Base-by-base conservation (phyloP, 2,888 invertebrate species). In the Epistrophella euchroma region DNA sequence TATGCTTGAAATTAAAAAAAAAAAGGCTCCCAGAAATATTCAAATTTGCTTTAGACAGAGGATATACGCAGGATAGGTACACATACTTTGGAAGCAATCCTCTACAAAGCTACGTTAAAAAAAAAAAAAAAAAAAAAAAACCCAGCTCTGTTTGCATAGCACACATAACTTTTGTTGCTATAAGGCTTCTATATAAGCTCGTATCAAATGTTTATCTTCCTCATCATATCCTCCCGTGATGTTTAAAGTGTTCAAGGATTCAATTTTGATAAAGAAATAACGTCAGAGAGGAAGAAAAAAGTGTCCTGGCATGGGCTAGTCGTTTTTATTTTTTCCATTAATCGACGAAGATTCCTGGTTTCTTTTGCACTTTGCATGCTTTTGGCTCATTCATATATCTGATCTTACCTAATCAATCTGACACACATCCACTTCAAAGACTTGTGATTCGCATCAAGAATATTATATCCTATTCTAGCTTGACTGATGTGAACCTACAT, bases 31-130 rank as follows among this genome's bases (percentile, higher is more conserved):
- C 50, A 71, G 52, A 60, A 77, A 81, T 81, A 85, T 85, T 85
- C 81, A 85, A 85, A 85, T 81, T 85, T 85, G 76, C 80, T 60
- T 66, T 72, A 50, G n/a, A n/a, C n/a, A n/a, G 13, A 68, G 77
- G 72, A 77, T 83, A 73, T 50, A 77, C 64, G 56, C 50, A 64
- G 47, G 37, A 47, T n/a, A 43, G 2, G 45, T 68, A 19, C 19
- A 50, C 40, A 56, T 28, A 11, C 43, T 75, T 17, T 15, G 19
- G 10, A 28, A 45, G 35, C 9, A 43, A n/a, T 37, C 22, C 19
- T 45, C 28, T 28, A 62, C 43, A 70, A 55, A 74, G 56, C 62
- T 64, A 58, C 22, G 19, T 6, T 56, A 19, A 37, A 4, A 9
- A 11, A 37, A 40, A 19, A 13, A 45, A 40, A 71, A 22, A 64